Evolutionary conservation across 1,140 invertebrate genomes (phyloP), one percentile per base, ranked within the genome.

Genomic region (Lordiphosa clarofinis): DNA sequence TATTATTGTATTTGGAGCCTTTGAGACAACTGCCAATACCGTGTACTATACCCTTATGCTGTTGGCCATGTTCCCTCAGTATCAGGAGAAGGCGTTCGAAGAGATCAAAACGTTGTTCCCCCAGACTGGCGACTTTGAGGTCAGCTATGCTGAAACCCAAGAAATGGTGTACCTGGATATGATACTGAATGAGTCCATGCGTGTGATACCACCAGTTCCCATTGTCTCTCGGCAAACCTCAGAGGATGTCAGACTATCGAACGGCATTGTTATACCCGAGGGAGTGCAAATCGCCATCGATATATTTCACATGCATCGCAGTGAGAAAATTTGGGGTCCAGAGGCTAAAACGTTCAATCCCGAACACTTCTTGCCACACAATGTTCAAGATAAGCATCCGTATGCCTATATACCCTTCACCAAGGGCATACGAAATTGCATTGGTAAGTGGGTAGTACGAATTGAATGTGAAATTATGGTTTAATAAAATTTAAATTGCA

Each of bases 161-260:
- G 67, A 91, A 49, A 92, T 95, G 92, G 91, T 91, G 39, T 93
- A 94, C 71, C 88, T 94, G 28, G 93, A 93, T 49, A 89, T 91
- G 59, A 91, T 92, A 1, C 90, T 94, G 1, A 93, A 93, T 71
- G 93, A 94, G 81, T 91, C 91, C 4, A 75, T 94, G 57, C 84
- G 93, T 73, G 82, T 86, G 11, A 79, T 88, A 15, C 56, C 87
- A 1, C 78, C 82, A 0, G 86, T 88, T n/a, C 86, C 87, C 2
- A 48, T 88, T 3, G 78, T 87, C 1, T 78, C 78, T 0, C 53
- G 87, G 12, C 65, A 73, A 55, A 76, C 71, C 1, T 68, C 63
- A 0, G 33, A 79, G 13, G 84, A 88, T 8, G n/a, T 89, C 0
- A 40, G 37, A 6, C 44, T 78, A 1, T 76, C 72, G 1, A 87